These are phyloP conservation scores for Bovichtus diacanthus DNA, from an alignment of 2,797 vertebrate species.

Conservation along the genomic window DNA sequence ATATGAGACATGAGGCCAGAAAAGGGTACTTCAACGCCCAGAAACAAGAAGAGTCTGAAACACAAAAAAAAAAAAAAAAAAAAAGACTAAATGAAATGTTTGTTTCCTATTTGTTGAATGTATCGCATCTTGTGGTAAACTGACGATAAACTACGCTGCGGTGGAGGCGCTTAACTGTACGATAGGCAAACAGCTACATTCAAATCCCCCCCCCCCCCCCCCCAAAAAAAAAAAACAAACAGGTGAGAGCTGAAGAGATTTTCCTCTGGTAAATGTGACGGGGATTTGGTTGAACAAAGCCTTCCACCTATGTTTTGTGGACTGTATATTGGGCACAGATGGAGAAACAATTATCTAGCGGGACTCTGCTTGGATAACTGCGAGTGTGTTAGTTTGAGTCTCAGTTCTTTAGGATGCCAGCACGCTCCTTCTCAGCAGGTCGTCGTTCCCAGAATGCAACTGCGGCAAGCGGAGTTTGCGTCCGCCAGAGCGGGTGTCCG, in stretches of 20 bases:
- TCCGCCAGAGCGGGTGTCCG: constrained; percentile 84
- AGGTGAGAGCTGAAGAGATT: constrained; percentile 59
- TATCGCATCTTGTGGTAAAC: constrained; percentile 46
- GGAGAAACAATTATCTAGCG: constrained; percentile 54
- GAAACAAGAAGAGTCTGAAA: constrained; percentile 52
- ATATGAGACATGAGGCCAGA: constrained; percentile 68
- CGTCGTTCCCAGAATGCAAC: constrained; percentile 90
- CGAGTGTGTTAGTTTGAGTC: constrained; percentile 40
- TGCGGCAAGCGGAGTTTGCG: constrained; percentile 86
- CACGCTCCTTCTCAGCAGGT: constrained; percentile 94
- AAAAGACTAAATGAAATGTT: constrained; percentile 51
- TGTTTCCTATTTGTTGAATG: constrained; percentile 65
- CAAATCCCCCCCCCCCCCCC: constrained; percentile 66
- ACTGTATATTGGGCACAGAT: constrained; percentile 64
- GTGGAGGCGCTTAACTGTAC: constrained; percentile 66
- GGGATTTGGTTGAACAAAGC: constrained; percentile 75
- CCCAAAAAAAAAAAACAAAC: constrained; percentile 60
- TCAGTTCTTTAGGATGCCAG: constrained; percentile 90
- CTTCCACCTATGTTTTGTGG: constrained; percentile 54
- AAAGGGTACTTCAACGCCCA: constrained; percentile 52
- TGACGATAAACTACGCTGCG: constrained; percentile 54
- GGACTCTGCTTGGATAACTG: constrained; percentile 62
- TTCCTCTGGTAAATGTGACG: constrained; percentile 54
- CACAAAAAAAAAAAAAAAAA: constrained; percentile 34
- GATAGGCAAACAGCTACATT: constrained; percentile 79